Percentiles rank a stretch among this genome's conserved stretches.
These are phyloP conservation scores for Pollachius pollachius DNA, from an alignment of 2,113 vertebrate genomes.

Conservation along the genomic window DNA sequence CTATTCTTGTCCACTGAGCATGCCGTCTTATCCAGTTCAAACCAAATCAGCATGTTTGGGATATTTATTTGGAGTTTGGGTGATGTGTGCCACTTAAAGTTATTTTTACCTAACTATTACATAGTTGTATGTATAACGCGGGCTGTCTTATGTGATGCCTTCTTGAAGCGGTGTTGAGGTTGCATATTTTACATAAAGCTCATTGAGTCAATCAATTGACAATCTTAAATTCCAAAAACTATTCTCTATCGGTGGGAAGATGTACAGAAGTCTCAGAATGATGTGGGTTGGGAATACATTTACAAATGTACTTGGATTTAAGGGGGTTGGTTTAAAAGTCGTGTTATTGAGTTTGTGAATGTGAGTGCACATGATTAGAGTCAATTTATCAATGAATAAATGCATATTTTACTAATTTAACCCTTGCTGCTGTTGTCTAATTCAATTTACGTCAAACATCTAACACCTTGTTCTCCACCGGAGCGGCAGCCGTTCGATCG, in stretches of 20 bases:
- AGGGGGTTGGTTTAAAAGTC: constrained; percentile 16
- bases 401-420: constrained; percentile 65
- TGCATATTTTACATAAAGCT: background rate
- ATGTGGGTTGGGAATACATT: constrained; percentile 46
- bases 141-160: too few species aligned
- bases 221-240: too few species aligned
- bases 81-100: too few species aligned
- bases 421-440: background rate
- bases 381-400: constrained; percentile 66
- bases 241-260: too few species aligned
- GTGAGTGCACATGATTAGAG: constrained; percentile 32
- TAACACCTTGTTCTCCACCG: too few species aligned
- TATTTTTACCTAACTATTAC: too few species aligned
- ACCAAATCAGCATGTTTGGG: constrained; percentile 25
- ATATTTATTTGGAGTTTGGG: background rate
- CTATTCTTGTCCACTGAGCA: constrained; percentile 14
- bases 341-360: constrained; percentile 12
- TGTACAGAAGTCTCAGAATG: background rate
- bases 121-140: too few species aligned
- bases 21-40: constrained; percentile 7
- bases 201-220: too few species aligned
- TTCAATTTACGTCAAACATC: too few species aligned
- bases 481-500: too few species aligned
- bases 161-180: background rate
- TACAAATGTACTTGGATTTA: constrained; percentile 32